Conservation (phyloP, 2,888 invertebrate species). For the Ametastegia equiseti region DNA sequence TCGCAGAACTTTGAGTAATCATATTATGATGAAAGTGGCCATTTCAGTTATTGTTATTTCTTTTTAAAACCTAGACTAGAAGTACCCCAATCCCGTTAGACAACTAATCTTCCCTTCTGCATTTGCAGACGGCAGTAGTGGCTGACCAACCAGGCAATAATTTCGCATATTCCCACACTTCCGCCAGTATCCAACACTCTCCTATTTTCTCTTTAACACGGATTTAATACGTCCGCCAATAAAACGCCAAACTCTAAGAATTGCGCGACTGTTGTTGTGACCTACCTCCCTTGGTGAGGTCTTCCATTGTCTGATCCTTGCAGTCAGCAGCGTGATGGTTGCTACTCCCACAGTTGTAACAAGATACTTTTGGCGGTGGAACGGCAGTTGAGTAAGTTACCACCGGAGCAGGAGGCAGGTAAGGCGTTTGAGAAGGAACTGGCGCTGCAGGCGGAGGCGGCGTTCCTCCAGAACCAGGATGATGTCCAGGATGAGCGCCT, state of each 20-base stretch:
- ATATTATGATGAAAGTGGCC: too few relatives aligned
- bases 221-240: background rate
- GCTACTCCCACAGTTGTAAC: slow-evolving; percentile 94
- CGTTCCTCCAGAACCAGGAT: slow-evolving; percentile 65
- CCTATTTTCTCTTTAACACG: background rate
- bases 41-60: background rate
- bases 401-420: slow-evolving; percentile 70
- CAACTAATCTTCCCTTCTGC: background rate
- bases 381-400: slow-evolving; percentile 75
- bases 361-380: slow-evolving; percentile 84
- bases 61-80: slow-evolving; percentile 12
- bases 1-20: too few relatives aligned
- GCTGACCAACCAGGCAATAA: background rate
- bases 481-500: slow-evolving; percentile 66
- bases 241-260: slow-evolving; percentile 2
- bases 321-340: slow-evolving; percentile 92
- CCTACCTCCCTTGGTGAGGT: slow-evolving; percentile 83
- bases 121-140: background rate
- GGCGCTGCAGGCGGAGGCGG: slow-evolving; percentile 62
- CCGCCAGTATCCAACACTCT: slow-evolving; percentile 32
- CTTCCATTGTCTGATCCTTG: slow-evolving; percentile 94
- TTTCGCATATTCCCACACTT: slow-evolving; percentile 7
- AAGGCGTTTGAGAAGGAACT: slow-evolving; percentile 68
- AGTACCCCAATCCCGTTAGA: background rate
- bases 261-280: slow-evolving; percentile 48